phyloP scores from a whole-genome alignment of 2,888 invertebrate genomes.

The Caenorhabditis afra region DNA sequence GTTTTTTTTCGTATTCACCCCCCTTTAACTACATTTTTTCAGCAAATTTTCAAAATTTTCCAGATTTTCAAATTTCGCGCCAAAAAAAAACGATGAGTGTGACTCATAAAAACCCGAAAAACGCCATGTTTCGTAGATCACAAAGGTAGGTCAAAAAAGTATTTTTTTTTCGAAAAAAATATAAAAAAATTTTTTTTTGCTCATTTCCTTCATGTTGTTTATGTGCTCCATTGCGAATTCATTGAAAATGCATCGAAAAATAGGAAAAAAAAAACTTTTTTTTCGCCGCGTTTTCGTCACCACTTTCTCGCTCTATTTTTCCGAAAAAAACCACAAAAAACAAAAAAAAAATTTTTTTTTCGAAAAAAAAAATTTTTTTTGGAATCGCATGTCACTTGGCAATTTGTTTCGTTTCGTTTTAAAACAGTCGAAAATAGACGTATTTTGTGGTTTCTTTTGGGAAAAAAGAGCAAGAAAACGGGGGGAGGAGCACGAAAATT shows the following conservation, averaged over 20 bases:
- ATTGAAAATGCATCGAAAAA: neutral
- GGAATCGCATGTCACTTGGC: conserved; percentile 41
- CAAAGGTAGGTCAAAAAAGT: conserved; percentile 2
- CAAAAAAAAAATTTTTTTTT: conserved; percentile 4
- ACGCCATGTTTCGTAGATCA: neutral
- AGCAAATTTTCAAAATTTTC: neutral
- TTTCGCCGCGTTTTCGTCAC: no score
- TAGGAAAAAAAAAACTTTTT: no score
- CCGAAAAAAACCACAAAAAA: no score
- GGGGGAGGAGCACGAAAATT: no score
- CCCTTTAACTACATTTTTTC: neutral
- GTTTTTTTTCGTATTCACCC: neutral
- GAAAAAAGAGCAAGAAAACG: no score
- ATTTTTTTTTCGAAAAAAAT: neutral
- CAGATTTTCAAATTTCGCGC: neutral
- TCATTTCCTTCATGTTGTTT: no score
- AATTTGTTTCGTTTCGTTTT: conserved; percentile 25
- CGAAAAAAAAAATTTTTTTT: conserved; percentile 5
- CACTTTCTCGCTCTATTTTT: no score
- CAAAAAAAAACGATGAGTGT: conserved; percentile 10
- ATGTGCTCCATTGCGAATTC: neutral
- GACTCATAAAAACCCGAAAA: neutral
- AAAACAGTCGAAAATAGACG: no score
- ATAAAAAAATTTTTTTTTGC: no score
- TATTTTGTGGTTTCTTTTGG: no score